Percentiles rank a stretch among this genome's conserved stretches.
phyloP scores from a whole-genome alignment of 2,888 invertebrate species.

The Coelinius sp. region DNA sequence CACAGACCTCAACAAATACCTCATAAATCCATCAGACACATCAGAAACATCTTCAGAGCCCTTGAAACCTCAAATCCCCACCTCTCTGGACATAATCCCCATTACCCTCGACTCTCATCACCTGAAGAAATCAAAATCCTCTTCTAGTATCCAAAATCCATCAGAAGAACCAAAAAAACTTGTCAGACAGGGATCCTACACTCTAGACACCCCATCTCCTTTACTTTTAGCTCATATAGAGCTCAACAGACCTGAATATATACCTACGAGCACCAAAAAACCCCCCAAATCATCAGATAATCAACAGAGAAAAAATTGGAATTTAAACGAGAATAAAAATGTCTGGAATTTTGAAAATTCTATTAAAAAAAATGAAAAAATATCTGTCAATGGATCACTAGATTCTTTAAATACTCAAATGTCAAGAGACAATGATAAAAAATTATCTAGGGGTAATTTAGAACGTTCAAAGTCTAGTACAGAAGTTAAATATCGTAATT shows the following conservation, averaged over 20 bases:
- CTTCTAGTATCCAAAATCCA: slow-evolving; percentile 69
- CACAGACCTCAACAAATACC: slow-evolving; percentile 55
- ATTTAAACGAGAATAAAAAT: slow-evolving; percentile 54
- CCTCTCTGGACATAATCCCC: slow-evolving; percentile 64
- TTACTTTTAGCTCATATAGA: slow-evolving; percentile 79
- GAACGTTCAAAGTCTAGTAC: slow-evolving; percentile 1
- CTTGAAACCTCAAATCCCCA: slow-evolving; percentile 66
- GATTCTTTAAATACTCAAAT: not conserved
- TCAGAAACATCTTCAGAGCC: slow-evolving; percentile 51
- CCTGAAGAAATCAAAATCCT: slow-evolving; percentile 51
- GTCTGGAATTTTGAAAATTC: slow-evolving; percentile 53
- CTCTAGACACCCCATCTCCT: slow-evolving; percentile 83
- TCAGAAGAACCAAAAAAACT: slow-evolving; percentile 70
- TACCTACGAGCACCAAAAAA: slow-evolving; percentile 53
- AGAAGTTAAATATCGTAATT: not conserved
- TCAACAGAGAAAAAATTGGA: slow-evolving; percentile 58
- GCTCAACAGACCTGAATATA: slow-evolving; percentile 57
- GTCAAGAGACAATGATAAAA: not conserved
- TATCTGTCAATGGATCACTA: not conserved
- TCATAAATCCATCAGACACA: slow-evolving; percentile 49
- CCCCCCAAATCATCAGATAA: slow-evolving; percentile 39
- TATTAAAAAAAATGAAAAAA: not conserved
- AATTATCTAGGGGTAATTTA: not conserved
- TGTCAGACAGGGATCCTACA: slow-evolving; percentile 84
- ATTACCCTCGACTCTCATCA: slow-evolving; percentile 53